Evolutionary conservation across 2,888 invertebrate genomes (phyloP), one percentile per base, ranked within the genome.

Genomic region (Blastobasis lacticolella): DNA sequence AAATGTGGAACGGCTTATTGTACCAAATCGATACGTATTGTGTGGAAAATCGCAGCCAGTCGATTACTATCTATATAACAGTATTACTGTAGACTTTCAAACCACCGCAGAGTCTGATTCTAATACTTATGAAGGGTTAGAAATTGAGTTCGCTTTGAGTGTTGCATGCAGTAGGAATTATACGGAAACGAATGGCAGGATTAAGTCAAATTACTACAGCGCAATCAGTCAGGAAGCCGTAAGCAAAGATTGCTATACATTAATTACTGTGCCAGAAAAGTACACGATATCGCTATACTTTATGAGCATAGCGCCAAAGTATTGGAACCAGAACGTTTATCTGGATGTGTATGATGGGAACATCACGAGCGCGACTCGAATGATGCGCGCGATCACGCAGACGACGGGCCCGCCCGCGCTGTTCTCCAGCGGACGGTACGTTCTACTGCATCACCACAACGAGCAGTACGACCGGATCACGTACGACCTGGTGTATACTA

Each of bases 271-370:
- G 0, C 91, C 92, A 1, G 86, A 69, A 62, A 94, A 91, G 73
- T 83, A 82, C 63, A 93, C 94, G 0, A 90, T 97, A 57, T 92
- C 94, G 0, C 63, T 94, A 0, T 96, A 94, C 64, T 81, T 88
- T 53, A 55, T 80, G 8, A 58, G 49, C 37, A 2, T 49, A 69
- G 10, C 36, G 1, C 66, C 73, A 4, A 62, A 63, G 53, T 73
- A 75, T 44, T 74, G 71, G 52, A 71, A 80, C 37, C 60, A 69
- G 0, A 50, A 69, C 0, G 69, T 69, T 44, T 86, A 72, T 43
- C 61, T 92, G 5, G 76, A 90, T 47, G 65, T 88, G 52, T 75
- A 67, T 46, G 85, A 88, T 46, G 88, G 88, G 6, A 68, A 78
- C 49, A 72, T 60, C 4, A 60, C 57, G 23, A 64, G 59, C 49